Conservation (phyloP, 2,888 invertebrate genomes). For the Idaea straminata region DNA sequence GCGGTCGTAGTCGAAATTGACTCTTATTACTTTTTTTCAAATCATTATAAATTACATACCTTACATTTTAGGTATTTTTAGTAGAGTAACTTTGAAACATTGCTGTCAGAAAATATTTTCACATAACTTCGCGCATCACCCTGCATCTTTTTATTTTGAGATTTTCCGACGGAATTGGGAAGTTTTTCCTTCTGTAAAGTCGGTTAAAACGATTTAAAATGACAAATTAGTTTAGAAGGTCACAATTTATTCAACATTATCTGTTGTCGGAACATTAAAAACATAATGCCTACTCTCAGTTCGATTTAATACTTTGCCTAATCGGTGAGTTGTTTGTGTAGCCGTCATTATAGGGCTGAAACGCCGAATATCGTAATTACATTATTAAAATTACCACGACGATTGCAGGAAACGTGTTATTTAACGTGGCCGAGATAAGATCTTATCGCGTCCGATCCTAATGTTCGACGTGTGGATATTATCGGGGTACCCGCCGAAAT, state of each 20-base stretch:
- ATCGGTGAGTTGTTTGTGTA: constrained; percentile 45
- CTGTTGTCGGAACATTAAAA: constrained; percentile 36
- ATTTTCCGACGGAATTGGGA: too few species aligned
- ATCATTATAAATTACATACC: not conserved
- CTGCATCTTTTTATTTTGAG: too few species aligned
- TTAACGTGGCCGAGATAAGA: constrained; percentile 72
- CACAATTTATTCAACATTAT: constrained; percentile 11
- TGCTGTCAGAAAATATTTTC: not conserved
- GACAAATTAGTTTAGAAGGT: not conserved
- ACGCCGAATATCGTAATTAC: constrained; percentile 74
- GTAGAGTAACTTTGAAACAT: not conserved
- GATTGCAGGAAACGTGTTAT: constrained; percentile 80
- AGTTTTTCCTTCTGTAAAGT: too few species aligned
- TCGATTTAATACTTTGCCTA: constrained; percentile 45
- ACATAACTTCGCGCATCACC: not conserved
- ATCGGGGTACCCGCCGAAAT: constrained; percentile 72
- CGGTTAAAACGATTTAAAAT: not conserved
- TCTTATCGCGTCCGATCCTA: constrained; percentile 74
- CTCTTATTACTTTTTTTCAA: not conserved
- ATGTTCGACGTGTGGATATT: constrained; percentile 77
- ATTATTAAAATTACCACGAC: constrained; percentile 76
- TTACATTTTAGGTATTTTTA: not conserved
- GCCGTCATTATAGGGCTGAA: constrained; percentile 59
- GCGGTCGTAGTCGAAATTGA: constrained; percentile 7
- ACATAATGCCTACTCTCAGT: constrained; percentile 37